phyloP scores from a whole-genome alignment of 2,888 invertebrate genomes.

The Mimachlamys varia region DNA sequence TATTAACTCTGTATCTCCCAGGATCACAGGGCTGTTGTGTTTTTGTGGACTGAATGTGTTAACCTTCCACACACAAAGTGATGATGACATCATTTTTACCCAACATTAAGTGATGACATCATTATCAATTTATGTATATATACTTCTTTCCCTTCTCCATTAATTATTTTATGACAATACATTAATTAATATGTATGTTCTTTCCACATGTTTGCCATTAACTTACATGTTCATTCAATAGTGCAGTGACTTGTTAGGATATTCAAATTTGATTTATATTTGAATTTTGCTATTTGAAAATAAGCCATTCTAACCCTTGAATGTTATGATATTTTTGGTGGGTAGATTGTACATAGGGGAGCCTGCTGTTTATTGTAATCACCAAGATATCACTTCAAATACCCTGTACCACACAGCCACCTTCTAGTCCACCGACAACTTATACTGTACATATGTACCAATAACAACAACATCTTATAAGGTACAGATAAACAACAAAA shows the following conservation, averaged over 20 bases:
- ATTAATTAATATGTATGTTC: slow-evolving; percentile 22
- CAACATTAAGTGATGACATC: slow-evolving; percentile 13
- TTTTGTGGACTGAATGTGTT: neutral
- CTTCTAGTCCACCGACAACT: too few relatives aligned
- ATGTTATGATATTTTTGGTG: neutral
- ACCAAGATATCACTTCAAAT: too few relatives aligned
- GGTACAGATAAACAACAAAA: neutral
- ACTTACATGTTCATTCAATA: neutral
- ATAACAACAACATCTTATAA: neutral
- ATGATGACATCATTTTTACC: slow-evolving; percentile 20
- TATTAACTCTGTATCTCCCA: neutral
- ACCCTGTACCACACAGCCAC: too few relatives aligned
- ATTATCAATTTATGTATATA: neutral
- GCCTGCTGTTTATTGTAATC: neutral
- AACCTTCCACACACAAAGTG: neutral
- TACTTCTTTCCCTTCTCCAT: slow-evolving; percentile 29
- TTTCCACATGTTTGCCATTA: slow-evolving; percentile 25
- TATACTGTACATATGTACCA: neutral
- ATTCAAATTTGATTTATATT: neutral
- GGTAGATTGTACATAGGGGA: neutral
- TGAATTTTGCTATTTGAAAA: neutral
- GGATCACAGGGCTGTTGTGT: neutral
- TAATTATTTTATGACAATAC: slow-evolving; percentile 21
- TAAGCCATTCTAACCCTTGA: too few relatives aligned
- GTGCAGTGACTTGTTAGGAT: neutral